These are phyloP conservation scores for Hydrozoanthus tunicans DNA, from an alignment of 64 coral and sea anemone species.

Conservation along the genomic window DNA sequence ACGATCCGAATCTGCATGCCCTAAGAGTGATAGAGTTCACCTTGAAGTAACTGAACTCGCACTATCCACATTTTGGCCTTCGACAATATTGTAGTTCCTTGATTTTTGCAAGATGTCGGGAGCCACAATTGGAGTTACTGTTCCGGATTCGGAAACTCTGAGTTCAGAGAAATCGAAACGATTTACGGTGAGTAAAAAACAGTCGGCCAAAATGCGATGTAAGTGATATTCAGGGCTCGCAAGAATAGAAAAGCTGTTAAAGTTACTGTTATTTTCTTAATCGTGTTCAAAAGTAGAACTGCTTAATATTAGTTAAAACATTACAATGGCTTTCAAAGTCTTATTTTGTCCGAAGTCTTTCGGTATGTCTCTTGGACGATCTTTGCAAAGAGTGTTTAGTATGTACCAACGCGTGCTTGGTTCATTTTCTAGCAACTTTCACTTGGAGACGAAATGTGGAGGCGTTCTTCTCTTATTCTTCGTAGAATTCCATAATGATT, in stretches of 20 bases:
- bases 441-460: slow-evolving; percentile 1
- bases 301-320: slow-evolving; percentile 15
- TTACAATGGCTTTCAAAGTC: slow-evolving; percentile 15
- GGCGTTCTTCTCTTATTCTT: neutral
- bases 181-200: slow-evolving; percentile 61
- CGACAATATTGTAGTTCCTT: slow-evolving; percentile 9
- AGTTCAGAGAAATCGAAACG: slow-evolving; percentile 70
- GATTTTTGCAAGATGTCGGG: slow-evolving; percentile 52
- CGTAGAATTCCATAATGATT: slow-evolving; percentile 13
- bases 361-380: slow-evolving; percentile 15
- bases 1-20: slow-evolving; percentile 34
- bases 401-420: slow-evolving; percentile 29
- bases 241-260: neutral
- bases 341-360: slow-evolving; percentile 17
- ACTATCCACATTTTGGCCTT: slow-evolving; percentile 17
- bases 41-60: slow-evolving; percentile 15
- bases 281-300: slow-evolving; percentile 35
- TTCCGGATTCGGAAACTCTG: slow-evolving; percentile 53
- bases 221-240: neutral
- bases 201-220: neutral
- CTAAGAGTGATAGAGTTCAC: neutral
- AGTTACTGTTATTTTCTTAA: slow-evolving; percentile 42
- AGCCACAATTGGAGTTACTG: slow-evolving; percentile 47
- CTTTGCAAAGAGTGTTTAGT: neutral
- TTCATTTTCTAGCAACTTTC: neutral